phyloP scores from a whole-genome alignment of 2,113 vertebrate genomes.

The Myiagra hebetior region DNA sequence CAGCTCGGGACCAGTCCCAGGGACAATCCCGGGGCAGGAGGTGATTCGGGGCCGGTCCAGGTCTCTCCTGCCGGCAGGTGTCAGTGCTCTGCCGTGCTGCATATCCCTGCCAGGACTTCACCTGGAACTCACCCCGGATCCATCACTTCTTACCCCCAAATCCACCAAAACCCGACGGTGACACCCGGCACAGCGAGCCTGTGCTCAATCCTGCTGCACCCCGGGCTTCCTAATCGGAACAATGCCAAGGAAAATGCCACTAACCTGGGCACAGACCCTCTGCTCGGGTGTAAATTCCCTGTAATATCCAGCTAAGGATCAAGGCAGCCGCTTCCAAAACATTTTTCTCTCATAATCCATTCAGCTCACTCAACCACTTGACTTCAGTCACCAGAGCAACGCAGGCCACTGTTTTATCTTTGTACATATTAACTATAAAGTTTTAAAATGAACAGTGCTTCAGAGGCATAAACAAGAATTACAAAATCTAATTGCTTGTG shows the following conservation, averaged over 20 bases:
- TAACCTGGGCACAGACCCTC: accelerated
- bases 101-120: background rate
- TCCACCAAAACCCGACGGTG: accelerated
- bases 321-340: background rate
- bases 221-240: background rate
- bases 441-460: constrained; percentile 17
- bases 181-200: accelerated
- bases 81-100: background rate
- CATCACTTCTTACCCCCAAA: accelerated
- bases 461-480: constrained; percentile 25
- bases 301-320: background rate
- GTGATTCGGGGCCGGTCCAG: accelerated
- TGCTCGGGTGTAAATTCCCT: background rate
- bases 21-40: background rate
- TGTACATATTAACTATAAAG: background rate
- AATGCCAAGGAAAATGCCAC: accelerated
- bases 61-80: background rate
- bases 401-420: background rate
- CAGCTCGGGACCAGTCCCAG: background rate
- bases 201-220: background rate
- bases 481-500: constrained; percentile 32
- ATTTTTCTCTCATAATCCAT: background rate
- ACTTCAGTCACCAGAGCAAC: background rate
- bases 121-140: background rate
- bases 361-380: background rate